Percentiles rank a stretch among this genome's conserved stretches.
phyloP scores from a whole-genome alignment of 2,797 vertebrate species.

The Xenentodon cancila region DNA sequence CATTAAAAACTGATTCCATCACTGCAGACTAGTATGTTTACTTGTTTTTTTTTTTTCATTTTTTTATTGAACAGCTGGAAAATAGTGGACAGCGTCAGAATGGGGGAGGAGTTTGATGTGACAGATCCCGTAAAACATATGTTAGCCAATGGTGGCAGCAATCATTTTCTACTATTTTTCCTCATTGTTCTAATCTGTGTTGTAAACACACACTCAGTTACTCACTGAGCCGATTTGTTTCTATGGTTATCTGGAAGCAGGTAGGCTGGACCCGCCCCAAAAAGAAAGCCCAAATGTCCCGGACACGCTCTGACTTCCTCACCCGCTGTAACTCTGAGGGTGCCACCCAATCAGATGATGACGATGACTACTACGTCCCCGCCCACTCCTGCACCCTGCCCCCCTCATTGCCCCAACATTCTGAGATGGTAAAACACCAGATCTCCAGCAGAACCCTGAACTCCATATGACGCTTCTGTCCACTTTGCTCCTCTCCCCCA shows the following conservation, averaged over 20 bases:
- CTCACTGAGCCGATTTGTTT: conserved; percentile 55
- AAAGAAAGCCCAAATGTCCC: conserved; percentile 98
- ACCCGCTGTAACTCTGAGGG: conserved; percentile 95
- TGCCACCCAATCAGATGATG: conserved; percentile 94
- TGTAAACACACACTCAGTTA: too few relatives aligned
- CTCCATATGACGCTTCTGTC: conserved; percentile 35
- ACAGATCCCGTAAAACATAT: too few relatives aligned
- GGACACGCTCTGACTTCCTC: conserved; percentile 98
- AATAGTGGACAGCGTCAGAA: too few relatives aligned
- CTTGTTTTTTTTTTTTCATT: too few relatives aligned
- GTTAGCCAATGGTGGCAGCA: too few relatives aligned
- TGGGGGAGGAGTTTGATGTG: too few relatives aligned
- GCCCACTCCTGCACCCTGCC: conserved; percentile 88
- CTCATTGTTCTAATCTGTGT: too few relatives aligned
- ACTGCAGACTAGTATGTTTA: too few relatives aligned
- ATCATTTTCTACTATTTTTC: too few relatives aligned
- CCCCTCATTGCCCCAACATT: conserved; percentile 85
- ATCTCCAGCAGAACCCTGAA: conserved; percentile 31
- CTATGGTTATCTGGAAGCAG: conserved; percentile 82
- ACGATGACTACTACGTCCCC: conserved; percentile 85
- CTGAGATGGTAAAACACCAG: conserved; percentile 93
- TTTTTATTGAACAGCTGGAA: too few relatives aligned
- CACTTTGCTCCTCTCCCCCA: conserved; percentile 17
- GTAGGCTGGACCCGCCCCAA: conserved; percentile 89
- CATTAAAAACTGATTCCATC: too few relatives aligned